Conservation (phyloP, 1,140 invertebrate species). For the Diplogasteroides magnus region DNA sequence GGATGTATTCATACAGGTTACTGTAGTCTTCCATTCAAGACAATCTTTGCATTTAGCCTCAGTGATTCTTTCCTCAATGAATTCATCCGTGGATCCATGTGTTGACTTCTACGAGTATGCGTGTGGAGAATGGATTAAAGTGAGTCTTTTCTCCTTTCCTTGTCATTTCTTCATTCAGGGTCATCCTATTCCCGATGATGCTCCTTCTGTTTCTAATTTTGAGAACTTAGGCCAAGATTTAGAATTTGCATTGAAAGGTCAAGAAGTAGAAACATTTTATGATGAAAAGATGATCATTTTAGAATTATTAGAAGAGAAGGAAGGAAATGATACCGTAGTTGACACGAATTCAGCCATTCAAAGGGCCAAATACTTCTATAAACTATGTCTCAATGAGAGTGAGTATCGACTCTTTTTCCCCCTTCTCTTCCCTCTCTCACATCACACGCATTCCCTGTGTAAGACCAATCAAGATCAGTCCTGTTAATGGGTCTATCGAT, state of each 20-base stretch:
- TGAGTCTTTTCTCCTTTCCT: background rate
- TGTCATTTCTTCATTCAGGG: constrained; percentile 24
- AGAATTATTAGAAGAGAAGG: constrained; percentile 48
- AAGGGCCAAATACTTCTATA: constrained; percentile 55
- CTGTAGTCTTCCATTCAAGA: background rate
- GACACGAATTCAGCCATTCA: constrained; percentile 48
- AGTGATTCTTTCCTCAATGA: constrained; percentile 57
- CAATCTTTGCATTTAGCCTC: constrained; percentile 38
- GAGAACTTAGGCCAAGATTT: constrained; percentile 54
- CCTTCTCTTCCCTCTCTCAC: constrained; percentile 11
- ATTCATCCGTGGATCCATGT: constrained; percentile 60
- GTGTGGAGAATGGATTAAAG: constrained; percentile 60
- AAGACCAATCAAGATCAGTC: too few relatives aligned
- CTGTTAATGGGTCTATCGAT: too few relatives aligned
- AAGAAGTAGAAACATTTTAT: background rate
- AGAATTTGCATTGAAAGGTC: constrained; percentile 52
- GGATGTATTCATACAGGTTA: constrained; percentile 13
- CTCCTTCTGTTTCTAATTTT: constrained; percentile 54
- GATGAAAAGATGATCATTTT: constrained; percentile 23
- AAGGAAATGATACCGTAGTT: constrained; percentile 15
- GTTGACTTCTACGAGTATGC: constrained; percentile 63
- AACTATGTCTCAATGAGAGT: constrained; percentile 55
- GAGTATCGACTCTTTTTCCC: constrained; percentile 18
- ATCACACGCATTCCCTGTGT: too few relatives aligned
- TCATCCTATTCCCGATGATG: constrained; percentile 56